Percentiles rank a stretch among this genome's conserved stretches.
Evolutionary conservation across 2,113 vertebrate genomes (phyloP).

Genomic region (Piaya cayana): DNA sequence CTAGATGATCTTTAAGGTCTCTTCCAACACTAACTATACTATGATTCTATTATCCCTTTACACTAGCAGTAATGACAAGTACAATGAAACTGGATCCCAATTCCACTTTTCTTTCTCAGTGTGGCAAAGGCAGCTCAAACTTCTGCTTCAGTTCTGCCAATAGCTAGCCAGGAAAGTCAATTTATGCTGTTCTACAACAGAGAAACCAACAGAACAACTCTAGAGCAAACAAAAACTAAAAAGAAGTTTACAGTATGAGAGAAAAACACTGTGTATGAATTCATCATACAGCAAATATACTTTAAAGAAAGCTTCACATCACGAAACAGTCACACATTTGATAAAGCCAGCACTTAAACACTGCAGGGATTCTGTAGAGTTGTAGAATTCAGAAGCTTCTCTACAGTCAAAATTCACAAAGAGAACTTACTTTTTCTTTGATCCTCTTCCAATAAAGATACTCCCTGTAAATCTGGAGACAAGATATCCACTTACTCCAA

Average conservation of each 20-base stretch:
- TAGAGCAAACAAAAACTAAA: neutral
- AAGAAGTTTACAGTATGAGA: neutral
- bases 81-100: neutral
- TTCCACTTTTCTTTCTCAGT: neutral
- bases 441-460: conserved; percentile 97
- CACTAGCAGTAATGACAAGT: neutral
- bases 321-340: neutral
- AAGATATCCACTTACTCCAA: conserved; percentile 94
- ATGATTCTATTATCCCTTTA: neutral
- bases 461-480: conserved; percentile 98
- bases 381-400: neutral
- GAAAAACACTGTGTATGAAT: neutral
- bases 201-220: neutral
- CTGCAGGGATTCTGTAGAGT: neutral
- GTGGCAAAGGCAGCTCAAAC: neutral
- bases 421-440: conserved; percentile 90
- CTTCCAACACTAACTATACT: too few species aligned
- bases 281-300: neutral
- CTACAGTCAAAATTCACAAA: conserved; percentile 28
- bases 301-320: neutral
- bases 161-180: neutral
- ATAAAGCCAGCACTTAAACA: neutral
- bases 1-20: too few species aligned
- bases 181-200: neutral
- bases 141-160: neutral